phyloP scores from a whole-genome alignment of 2,797 vertebrate species.

The Squalus acanthias region DNA sequence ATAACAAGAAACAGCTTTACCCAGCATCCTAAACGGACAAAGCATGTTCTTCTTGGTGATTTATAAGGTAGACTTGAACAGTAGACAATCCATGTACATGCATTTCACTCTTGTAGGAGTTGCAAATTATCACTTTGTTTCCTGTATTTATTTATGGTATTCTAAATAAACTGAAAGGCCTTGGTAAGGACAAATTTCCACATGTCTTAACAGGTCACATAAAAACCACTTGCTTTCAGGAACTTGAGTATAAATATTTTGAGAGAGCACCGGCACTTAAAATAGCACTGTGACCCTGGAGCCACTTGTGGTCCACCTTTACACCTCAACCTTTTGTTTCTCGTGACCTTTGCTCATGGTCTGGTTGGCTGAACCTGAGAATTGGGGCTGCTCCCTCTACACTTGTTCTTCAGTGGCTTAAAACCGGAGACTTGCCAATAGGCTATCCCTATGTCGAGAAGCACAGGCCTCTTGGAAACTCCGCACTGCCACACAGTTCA shows the following conservation, averaged over 20 bases:
- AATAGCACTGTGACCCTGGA: background rate
- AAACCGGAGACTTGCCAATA: background rate
- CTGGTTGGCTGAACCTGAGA: background rate
- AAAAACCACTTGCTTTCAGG: background rate
- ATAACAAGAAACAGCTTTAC: background rate
- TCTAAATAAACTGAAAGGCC: background rate
- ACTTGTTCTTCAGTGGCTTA: background rate
- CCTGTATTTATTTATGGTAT: background rate
- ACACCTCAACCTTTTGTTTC: background rate
- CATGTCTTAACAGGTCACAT: background rate
- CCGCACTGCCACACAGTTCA: too few relatives aligned
- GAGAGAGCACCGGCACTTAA: background rate
- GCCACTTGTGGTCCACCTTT: background rate
- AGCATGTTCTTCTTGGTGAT: background rate
- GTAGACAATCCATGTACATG: background rate
- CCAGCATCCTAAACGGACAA: background rate
- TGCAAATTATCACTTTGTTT: background rate
- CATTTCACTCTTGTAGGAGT: background rate
- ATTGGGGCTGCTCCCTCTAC: background rate
- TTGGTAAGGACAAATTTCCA: background rate
- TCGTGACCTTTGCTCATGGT: background rate
- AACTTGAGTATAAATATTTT: background rate
- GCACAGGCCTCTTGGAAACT: too few relatives aligned
- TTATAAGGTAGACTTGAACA: background rate
- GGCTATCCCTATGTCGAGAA: background rate